Conservation (phyloP, 2,113 vertebrate species). For the Melozone crissalis region DNA sequence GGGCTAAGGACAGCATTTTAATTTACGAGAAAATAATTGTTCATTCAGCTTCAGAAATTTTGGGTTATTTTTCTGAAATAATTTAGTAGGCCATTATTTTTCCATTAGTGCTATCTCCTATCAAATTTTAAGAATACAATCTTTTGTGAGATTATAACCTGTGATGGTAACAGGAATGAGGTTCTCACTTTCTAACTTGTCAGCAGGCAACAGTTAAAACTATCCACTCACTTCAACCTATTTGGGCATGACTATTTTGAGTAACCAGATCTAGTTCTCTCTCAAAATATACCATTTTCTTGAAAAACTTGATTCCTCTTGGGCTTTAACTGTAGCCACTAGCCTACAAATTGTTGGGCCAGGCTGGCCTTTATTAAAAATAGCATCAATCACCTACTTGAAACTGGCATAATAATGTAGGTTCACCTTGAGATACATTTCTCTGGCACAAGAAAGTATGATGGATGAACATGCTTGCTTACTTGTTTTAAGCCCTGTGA, state of each 20-base stretch:
- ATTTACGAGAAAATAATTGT: neutral
- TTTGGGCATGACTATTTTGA: neutral
- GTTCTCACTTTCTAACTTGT: neutral
- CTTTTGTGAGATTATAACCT: neutral
- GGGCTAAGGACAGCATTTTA: neutral
- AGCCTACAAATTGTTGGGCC: neutral
- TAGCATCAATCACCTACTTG: neutral
- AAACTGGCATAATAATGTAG: neutral
- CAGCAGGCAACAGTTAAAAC: neutral
- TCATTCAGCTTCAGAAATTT: neutral
- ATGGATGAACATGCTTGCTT: neutral
- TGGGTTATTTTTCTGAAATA: neutral
- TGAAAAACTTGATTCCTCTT: neutral
- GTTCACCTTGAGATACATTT: neutral
- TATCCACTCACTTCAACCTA: neutral
- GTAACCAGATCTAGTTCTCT: neutral
- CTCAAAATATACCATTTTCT: neutral
- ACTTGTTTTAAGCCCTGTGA: neutral
- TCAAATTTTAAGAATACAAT: neutral
- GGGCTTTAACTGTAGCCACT: neutral
- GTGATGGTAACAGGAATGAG: neutral
- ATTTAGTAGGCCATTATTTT: neutral
- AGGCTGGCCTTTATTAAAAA: neutral
- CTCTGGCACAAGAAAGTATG: neutral
- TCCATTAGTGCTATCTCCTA: neutral